Base-by-base conservation (phyloP, 2,797 vertebrate genomes). In the Margarornis squamiger region DNA sequence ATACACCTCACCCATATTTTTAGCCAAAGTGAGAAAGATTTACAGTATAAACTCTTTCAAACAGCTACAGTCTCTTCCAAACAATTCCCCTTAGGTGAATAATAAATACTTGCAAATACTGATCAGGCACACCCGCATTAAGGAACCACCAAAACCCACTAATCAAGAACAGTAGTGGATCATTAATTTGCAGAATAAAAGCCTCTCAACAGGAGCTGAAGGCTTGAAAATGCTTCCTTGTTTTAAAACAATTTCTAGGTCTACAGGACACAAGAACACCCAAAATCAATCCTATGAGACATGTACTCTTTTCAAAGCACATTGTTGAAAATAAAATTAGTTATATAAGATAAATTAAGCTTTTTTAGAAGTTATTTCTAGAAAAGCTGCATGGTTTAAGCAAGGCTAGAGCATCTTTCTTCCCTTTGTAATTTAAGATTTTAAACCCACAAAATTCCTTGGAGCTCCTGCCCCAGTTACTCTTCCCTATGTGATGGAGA, bases 131-230 rank as follows among this genome's bases (percentile, higher is more conserved):
- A 86, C 52, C 34, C 4, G 5, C 72, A 70, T 49, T 74, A 74
- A 88, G 52, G 48, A 90, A 67, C 34, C 81, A 91, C 84, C 78
- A 73, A 83, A 91, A 86, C 2, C 6, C 43, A 61, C 87, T 89
- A 80, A 91, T 86, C 75, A 90, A 87, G 75, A 95, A 27, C 77
- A 91, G 78, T 3, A 65, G 70, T 9, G 61, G 75, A 91, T 78
- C 36, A 92, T 88, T 91, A 94, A 93, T 93, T 93, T 52, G 57
- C 57, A 80, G 67, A 95, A 87, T 91, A 92, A 92, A 91, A 80
- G 72, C 67, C 65, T 77, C 81, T 89, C 89, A 91, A 93, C 78
- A 49, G 75, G 61, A 89, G 55, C 32, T 14, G 20, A 83, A 86
- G 66, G 55, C 78, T 72, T 80, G 45, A 91, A 87, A 94, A 86